phyloP scores from a whole-genome alignment of 2,113 vertebrate genomes.

The Siphamia tubifer region DNA sequence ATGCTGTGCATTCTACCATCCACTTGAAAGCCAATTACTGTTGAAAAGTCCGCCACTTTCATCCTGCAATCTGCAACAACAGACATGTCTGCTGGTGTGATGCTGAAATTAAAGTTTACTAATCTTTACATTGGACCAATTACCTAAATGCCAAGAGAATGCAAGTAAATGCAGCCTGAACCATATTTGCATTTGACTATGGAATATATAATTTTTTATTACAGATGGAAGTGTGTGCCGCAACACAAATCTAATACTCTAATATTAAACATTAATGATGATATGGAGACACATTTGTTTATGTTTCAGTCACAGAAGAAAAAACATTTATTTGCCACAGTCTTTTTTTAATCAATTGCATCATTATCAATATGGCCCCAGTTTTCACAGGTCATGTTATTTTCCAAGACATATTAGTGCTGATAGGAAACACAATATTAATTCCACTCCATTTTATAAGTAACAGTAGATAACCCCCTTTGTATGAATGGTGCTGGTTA shows the following conservation, averaged over 20 bases:
- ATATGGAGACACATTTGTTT: background rate
- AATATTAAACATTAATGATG: background rate
- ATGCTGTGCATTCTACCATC: constrained; percentile 54
- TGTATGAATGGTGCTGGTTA: too few relatives aligned
- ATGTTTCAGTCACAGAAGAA: background rate
- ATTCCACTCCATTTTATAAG: too few relatives aligned
- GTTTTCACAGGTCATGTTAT: too few relatives aligned
- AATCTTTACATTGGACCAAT: constrained; percentile 36
- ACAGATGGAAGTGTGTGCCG: constrained; percentile 6
- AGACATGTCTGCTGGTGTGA: constrained; percentile 30
- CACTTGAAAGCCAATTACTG: constrained; percentile 72
- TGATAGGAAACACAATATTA: too few relatives aligned
- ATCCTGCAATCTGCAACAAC: constrained; percentile 61
- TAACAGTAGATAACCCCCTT: too few relatives aligned
- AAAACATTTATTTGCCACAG: background rate
- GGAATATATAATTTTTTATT: background rate
- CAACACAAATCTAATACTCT: background rate
- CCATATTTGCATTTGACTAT: constrained; percentile 6
- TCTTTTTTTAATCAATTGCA: background rate
- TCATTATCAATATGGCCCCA: too few relatives aligned
- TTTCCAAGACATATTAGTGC: too few relatives aligned
- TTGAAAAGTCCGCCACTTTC: constrained; percentile 57
- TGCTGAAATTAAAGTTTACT: constrained; percentile 44
- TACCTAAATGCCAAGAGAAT: constrained; percentile 15
- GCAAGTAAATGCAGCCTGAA: constrained; percentile 10